Evolutionary conservation across 2,113 vertebrate species (phyloP).

Genomic region (Phalacrocorax aristotelis): DNA sequence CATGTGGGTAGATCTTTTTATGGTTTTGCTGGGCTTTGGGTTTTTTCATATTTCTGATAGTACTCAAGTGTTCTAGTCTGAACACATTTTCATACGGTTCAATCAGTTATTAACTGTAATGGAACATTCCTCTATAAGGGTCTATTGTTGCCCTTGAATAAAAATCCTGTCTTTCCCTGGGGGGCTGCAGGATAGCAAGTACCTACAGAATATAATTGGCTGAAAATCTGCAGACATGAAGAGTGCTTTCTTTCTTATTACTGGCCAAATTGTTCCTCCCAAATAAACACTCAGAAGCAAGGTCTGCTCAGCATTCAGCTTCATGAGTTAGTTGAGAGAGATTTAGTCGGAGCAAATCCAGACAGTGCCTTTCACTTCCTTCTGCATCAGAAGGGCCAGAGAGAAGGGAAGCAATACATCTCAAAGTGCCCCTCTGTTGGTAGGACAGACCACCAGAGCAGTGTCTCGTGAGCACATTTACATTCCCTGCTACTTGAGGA

Average conservation of each 20-base stretch:
- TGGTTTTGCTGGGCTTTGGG: not conserved
- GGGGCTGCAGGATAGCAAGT: not conserved
- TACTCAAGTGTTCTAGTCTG: not conserved
- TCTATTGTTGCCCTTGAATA: not conserved
- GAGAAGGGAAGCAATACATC: not conserved
- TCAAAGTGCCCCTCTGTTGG: not conserved
- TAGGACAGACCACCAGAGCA: not conserved
- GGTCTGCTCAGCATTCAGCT: not conserved
- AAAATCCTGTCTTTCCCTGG: not conserved
- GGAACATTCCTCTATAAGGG: not conserved
- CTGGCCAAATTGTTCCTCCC: not conserved
- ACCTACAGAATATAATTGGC: not conserved
- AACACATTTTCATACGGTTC: not conserved
- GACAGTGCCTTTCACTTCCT: not conserved
- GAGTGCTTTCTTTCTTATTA: not conserved
- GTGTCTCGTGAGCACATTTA: not conserved
- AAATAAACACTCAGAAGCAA: not conserved
- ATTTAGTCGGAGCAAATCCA: not conserved
- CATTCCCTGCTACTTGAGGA: not conserved
- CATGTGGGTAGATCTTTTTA: fast-evolving
- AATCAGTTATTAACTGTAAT: not conserved
- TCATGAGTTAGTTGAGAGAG: not conserved
- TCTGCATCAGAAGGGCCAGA: not conserved
- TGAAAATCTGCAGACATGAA: not conserved
- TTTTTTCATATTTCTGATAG: not conserved